Conservation (phyloP, 2,113 vertebrate genomes). For the Myxocyprinus asiaticus region DNA sequence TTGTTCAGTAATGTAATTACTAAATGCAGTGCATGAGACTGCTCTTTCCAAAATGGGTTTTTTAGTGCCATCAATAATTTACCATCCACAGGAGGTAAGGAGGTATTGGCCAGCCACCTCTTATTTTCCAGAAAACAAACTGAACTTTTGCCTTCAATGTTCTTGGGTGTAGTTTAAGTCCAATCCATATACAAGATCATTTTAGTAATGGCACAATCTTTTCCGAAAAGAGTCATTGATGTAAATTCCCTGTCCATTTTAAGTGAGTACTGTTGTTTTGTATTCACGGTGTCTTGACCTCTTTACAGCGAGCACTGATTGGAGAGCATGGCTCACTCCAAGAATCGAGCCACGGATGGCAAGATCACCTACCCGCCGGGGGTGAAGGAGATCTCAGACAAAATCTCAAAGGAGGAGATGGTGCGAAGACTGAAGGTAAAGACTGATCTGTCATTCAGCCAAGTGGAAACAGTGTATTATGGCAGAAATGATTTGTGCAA, state of each 20-base stretch:
- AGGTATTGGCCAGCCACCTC: neutral
- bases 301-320: slow-evolving; percentile 73
- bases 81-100: slow-evolving; percentile 11
- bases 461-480: neutral
- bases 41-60: neutral
- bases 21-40: neutral
- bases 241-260: neutral
- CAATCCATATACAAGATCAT: neutral
- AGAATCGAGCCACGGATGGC: slow-evolving; percentile 94
- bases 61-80: neutral
- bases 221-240: neutral
- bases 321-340: slow-evolving; percentile 97
- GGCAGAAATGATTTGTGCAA: neutral
- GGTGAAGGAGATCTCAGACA: slow-evolving; percentile 99
- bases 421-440: slow-evolving; percentile 95
- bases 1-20: neutral
- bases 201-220: neutral
- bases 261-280: neutral
- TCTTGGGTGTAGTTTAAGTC: neutral
- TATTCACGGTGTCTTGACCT: neutral
- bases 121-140: neutral
- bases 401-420: slow-evolving; percentile 99
- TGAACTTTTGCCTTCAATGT: neutral
- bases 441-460: no score
- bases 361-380: slow-evolving; percentile 99